Evolutionary conservation across 1,140 invertebrate species (phyloP).

Genomic region (Pseudomyrmex concolor): DNA sequence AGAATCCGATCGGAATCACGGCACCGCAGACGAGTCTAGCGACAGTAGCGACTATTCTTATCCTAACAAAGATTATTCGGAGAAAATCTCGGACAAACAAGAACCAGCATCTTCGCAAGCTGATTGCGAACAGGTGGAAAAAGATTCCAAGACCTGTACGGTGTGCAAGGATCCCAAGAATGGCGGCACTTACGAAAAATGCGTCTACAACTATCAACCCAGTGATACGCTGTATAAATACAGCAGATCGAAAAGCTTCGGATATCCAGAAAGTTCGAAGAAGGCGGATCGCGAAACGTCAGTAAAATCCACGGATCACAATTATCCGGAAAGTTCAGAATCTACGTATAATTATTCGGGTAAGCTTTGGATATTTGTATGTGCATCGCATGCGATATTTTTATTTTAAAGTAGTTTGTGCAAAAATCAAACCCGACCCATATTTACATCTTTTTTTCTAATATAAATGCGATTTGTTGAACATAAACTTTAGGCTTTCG

Average conservation of each 20-base stretch:
- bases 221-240: constrained; percentile 90
- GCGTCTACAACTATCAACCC: constrained; percentile 89
- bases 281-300: not conserved
- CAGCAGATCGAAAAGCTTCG: constrained; percentile 81
- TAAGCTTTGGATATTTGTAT: not conserved
- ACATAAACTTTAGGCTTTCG: not conserved
- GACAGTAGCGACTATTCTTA: constrained; percentile 14
- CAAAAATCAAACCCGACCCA: too few species aligned
- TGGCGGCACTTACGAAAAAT: constrained; percentile 89
- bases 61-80: constrained; percentile 2
- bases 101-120: not conserved
- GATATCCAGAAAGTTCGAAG: constrained; percentile 54
- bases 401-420: not conserved
- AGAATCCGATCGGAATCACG: constrained; percentile 1
- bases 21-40: not conserved
- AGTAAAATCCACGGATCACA: not conserved
- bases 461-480: not conserved
- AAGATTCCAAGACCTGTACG: constrained; percentile 88
- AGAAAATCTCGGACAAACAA: not conserved
- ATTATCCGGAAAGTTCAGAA: constrained; percentile 19
- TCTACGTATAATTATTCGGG: constrained; percentile 33
- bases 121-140: constrained; percentile 87
- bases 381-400: not conserved
- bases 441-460: too few species aligned
- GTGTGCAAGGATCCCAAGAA: constrained; percentile 89